Conservation (phyloP, 92 coral and sea anemone genomes). For the Parazoanthus swiftii region DNA sequence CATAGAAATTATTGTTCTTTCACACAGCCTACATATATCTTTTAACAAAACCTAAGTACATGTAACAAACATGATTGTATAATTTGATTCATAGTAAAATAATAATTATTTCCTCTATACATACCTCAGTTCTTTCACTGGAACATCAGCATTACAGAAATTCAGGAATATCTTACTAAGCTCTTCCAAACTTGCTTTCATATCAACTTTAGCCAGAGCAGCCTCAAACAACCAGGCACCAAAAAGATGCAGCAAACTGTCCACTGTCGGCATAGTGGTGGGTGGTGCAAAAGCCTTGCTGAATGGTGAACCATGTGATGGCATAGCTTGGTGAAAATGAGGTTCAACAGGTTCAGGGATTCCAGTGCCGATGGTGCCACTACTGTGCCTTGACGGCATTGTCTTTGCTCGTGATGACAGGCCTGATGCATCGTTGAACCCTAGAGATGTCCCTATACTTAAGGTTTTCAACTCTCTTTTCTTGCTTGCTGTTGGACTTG, state of each 20-base stretch:
- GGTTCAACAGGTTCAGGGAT: constrained; percentile 37
- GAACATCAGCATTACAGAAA: constrained; percentile 16
- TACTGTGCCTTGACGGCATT: constrained; percentile 83
- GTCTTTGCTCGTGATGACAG: constrained; percentile 73
- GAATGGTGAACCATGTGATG: constrained; percentile 61
- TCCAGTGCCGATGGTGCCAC: constrained; percentile 59
- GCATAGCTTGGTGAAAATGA: constrained; percentile 25
- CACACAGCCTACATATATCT: too few species aligned
- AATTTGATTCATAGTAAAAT: too few species aligned
- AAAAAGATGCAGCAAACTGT: constrained; percentile 89
- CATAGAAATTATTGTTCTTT: too few species aligned
- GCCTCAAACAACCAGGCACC: constrained; percentile 99
- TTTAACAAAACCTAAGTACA: too few species aligned
- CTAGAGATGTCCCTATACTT: constrained; percentile 72
- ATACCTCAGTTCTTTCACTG: constrained; percentile 36
- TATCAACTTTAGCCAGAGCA: constrained; percentile 77
- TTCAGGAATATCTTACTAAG: constrained; percentile 69
- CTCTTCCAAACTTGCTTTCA: constrained; percentile 65
- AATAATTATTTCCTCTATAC: neutral
- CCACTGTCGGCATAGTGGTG: constrained; percentile 75
- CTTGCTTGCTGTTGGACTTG: constrained; percentile 75
- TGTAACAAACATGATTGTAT: too few species aligned
- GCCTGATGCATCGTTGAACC: constrained; percentile 67
- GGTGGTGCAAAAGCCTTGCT: constrained; percentile 45
- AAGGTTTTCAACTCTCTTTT: constrained; percentile 74